Percentiles rank a stretch among this genome's conserved stretches.
These are phyloP conservation scores for Laticauda colubrina DNA, from an alignment of 2,113 vertebrate species.

Conservation along the genomic window DNA sequence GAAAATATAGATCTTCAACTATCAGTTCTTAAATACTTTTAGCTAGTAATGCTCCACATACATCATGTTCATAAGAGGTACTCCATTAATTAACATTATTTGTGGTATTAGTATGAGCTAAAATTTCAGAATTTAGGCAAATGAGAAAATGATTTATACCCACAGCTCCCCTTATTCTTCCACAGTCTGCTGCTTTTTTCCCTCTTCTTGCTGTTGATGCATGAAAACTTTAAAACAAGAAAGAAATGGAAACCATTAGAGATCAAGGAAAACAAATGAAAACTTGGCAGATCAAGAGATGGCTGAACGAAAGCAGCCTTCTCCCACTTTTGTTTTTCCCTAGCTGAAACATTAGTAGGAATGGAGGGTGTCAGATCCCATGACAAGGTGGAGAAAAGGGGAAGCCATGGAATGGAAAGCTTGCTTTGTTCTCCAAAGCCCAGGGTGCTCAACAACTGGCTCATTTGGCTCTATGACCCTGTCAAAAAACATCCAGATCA, in stretches of 20 bases:
- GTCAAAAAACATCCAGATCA: slow-evolving; percentile 1
- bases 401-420: background rate
- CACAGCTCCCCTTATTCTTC: background rate
- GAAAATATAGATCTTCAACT: background rate
- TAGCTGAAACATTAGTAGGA: background rate
- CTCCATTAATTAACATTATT: background rate
- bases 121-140: background rate
- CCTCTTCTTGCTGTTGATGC: background rate
- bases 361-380: background rate
- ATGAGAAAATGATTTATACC: background rate
- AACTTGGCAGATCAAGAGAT: slow-evolving; percentile 23
- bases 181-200: background rate
- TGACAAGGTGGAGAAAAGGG: background rate
- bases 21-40: background rate
- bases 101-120: background rate
- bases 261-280: slow-evolving; percentile 5
- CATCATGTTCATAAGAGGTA: background rate
- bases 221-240: background rate
- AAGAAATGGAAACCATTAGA: background rate
- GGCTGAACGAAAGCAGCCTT: background rate
- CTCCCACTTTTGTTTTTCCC: too few relatives aligned
- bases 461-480: background rate
- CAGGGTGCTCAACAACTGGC: background rate
- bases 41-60: background rate
- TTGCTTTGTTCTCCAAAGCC: background rate